Conservation (phyloP, 2,888 invertebrate genomes). For the Parnassius orleans region DNA sequence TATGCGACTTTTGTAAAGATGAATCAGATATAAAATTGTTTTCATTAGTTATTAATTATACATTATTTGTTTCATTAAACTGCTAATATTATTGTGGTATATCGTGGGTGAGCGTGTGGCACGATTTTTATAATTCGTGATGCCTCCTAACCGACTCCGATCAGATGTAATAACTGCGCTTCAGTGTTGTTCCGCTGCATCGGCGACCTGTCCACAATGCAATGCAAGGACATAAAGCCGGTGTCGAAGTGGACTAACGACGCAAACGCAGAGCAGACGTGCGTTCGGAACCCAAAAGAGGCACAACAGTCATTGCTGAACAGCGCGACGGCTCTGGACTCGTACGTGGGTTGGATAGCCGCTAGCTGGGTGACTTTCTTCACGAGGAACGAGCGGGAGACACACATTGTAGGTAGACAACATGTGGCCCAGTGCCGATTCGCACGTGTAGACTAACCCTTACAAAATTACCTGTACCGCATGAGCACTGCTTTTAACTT, state of each 20-base stretch:
- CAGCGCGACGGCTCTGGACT: conserved; percentile 68
- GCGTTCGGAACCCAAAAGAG: conserved; percentile 57
- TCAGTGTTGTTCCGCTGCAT: conserved; percentile 76
- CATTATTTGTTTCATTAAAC: background rate
- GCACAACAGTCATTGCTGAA: conserved; percentile 60
- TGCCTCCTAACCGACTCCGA: conserved; percentile 30
- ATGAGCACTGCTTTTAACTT: conserved; percentile 35
- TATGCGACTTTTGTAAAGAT: conserved; percentile 2
- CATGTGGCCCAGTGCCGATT: conserved; percentile 25
- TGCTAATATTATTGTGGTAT: conserved; percentile 36
- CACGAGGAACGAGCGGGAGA: conserved; percentile 58
- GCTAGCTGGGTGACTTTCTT: conserved; percentile 73
- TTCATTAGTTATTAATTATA: conserved; percentile 2
- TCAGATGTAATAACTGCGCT: conserved; percentile 48
- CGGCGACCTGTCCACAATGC: conserved; percentile 70
- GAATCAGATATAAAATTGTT: background rate
- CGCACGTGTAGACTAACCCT: conserved; percentile 31
- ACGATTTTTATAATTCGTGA: conserved; percentile 31
- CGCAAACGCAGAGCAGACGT: conserved; percentile 44
- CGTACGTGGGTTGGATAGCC: conserved; percentile 71
- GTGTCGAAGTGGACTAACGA: conserved; percentile 40
- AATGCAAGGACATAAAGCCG: conserved; percentile 58
- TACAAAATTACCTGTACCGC: conserved; percentile 30
- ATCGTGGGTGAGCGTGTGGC: conserved; percentile 26
- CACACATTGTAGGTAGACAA: conserved; percentile 68